These are phyloP conservation scores for Ptychodera flava DNA, from an alignment of 35 echinoderm and acorn worm species.

Conservation along the genomic window DNA sequence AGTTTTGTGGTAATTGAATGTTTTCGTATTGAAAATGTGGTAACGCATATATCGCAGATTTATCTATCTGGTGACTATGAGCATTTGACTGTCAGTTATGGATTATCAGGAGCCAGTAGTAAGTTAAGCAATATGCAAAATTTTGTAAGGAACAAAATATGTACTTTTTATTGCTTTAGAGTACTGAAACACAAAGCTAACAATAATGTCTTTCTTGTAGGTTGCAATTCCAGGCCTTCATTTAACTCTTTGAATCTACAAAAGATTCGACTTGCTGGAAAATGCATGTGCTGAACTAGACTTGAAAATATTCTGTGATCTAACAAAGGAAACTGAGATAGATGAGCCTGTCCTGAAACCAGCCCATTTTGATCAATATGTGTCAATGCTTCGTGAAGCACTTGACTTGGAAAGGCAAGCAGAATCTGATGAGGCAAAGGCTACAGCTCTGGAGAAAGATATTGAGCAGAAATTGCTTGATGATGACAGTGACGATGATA, in stretches of 20 bases:
- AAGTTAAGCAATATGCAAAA: too few relatives aligned
- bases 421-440: neutral
- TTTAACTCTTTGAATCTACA: neutral
- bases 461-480: neutral
- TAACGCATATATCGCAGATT: too few relatives aligned
- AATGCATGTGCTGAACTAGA: neutral
- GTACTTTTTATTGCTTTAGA: too few relatives aligned
- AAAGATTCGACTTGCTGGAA: neutral
- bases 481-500: neutral
- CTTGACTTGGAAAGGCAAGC: neutral
- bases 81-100: conserved; percentile 39
- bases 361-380: neutral
- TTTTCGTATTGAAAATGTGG: too few relatives aligned
- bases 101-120: conserved; percentile 39
- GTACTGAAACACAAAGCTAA: too few relatives aligned
- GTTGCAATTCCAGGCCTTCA: neutral
- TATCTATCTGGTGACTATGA: conserved; percentile 54
- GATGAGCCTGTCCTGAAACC: neutral
- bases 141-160: too few relatives aligned
- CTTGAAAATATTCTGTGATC: neutral
- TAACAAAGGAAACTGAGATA: neutral
- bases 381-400: neutral
- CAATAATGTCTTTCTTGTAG: neutral
- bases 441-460: neutral
- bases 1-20: too few relatives aligned